These are phyloP conservation scores for Sebastiscus tertius DNA, from an alignment of 2,797 vertebrate species.

Conservation along the genomic window DNA sequence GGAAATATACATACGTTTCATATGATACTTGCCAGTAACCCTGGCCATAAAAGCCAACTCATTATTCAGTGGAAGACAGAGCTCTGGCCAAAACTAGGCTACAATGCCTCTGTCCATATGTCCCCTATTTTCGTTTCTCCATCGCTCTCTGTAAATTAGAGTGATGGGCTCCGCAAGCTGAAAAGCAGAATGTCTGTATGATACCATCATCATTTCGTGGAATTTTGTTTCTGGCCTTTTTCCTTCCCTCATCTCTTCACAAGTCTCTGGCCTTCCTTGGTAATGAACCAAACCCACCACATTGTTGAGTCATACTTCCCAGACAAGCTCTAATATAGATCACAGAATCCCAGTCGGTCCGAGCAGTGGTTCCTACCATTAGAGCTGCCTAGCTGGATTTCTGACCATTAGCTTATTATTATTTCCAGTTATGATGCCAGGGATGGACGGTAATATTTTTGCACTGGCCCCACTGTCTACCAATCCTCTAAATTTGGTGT, in stretches of 20 bases:
- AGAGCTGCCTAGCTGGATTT: constrained; percentile 5
- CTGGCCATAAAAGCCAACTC: constrained; percentile 1
- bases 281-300: constrained; percentile 61
- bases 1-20: constrained; percentile 7
- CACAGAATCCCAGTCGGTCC: constrained; percentile 24
- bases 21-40: constrained; percentile 13
- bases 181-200: constrained; percentile 37
- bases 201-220: constrained; percentile 26
- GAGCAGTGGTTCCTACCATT: constrained; percentile 18
- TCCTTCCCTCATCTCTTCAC: constrained; percentile 19
- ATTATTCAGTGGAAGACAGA: constrained; percentile 39
- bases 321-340: constrained; percentile 45
- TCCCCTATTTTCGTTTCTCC: constrained; percentile 1
- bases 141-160: constrained; percentile 6
- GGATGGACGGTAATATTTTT: no score
- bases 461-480: no score
- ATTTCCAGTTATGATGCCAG: constrained; percentile 13
- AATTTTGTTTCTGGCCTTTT: constrained; percentile 20
- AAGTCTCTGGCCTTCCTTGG: constrained; percentile 35
- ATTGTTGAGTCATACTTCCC: constrained; percentile 71
- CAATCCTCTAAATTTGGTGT: no score
- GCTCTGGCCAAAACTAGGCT: constrained; percentile 21
- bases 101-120: constrained; percentile 4
- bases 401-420: constrained; percentile 12
- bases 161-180: background rate